Evolutionary conservation across 2,113 vertebrate species (phyloP).

Genomic region (Ceyx margarethae): DNA sequence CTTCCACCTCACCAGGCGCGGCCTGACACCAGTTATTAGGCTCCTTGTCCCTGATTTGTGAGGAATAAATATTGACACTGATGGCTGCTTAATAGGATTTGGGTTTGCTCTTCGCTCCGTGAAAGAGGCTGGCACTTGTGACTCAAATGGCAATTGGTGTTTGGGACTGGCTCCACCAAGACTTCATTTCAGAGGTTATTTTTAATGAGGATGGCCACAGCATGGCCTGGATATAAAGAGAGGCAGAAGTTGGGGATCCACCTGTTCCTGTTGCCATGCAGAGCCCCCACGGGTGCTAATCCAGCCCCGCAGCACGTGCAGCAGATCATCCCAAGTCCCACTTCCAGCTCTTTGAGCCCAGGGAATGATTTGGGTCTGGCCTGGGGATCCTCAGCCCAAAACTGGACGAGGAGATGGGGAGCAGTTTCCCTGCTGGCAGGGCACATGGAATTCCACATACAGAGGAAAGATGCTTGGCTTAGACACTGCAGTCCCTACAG

Average conservation of each 20-base stretch:
- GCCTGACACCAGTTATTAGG: constrained; percentile 42
- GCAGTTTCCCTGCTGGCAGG: not conserved
- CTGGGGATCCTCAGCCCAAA: not conserved
- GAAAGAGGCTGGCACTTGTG: not conserved
- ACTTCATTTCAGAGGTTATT: not conserved
- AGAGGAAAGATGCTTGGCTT: not conserved
- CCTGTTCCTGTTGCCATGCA: not conserved
- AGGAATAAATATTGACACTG: constrained; percentile 56
- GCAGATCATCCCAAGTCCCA: not conserved
- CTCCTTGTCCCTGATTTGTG: constrained; percentile 7
- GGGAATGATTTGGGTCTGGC: not conserved
- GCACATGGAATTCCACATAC: fast-evolving
- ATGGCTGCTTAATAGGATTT: constrained; percentile 62
- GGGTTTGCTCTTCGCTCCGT: not conserved
- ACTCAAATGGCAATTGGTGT: not conserved
- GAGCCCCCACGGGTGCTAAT: not conserved
- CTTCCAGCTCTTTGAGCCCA: not conserved
- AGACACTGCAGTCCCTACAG: not conserved
- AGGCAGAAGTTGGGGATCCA: not conserved
- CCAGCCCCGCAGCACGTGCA: fast-evolving
- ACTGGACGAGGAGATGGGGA: not conserved
- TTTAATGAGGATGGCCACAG: not conserved
- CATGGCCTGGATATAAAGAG: not conserved
- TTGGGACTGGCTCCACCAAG: not conserved
- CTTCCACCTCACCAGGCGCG: not conserved